A percentile compares a stretch with the other conserved stretches of the same genome.
Conservation (phyloP, 2,113 vertebrate genomes). For the Xiphias gladius region DNA sequence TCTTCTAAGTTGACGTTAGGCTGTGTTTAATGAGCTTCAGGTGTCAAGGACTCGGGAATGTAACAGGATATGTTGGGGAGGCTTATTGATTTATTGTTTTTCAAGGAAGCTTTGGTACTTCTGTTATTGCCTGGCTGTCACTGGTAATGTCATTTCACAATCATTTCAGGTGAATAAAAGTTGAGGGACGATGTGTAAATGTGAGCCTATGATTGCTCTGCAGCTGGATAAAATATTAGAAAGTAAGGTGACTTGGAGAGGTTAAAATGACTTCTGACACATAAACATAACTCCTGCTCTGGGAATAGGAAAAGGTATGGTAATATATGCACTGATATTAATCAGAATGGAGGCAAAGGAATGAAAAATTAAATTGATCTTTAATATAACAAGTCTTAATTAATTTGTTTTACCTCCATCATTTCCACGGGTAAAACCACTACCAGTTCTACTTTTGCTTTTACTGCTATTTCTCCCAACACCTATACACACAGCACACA, state of each 20-base stretch:
- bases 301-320: not conserved
- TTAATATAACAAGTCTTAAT: constrained; percentile 1
- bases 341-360: constrained; percentile 14
- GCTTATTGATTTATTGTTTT: constrained; percentile 86
- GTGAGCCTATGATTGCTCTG: constrained; percentile 57
- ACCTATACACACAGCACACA: not conserved
- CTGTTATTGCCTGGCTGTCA: constrained; percentile 82
- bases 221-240: constrained; percentile 66
- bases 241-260: constrained; percentile 61
- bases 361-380: not conserved
- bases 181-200: constrained; percentile 71
- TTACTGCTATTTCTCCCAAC: not conserved
- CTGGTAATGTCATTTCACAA: constrained; percentile 77
- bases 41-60: constrained; percentile 85
- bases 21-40: constrained; percentile 92
- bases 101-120: constrained; percentile 79
- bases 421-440: not conserved
- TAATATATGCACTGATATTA: constrained; percentile 31
- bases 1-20: constrained; percentile 93
- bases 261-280: constrained; percentile 69
- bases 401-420: not conserved
- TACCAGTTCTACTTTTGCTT: not conserved
- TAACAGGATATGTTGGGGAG: constrained; percentile 76
- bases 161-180: constrained; percentile 79
- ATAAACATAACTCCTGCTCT: constrained; percentile 38